Evolutionary conservation across 2,888 invertebrate species (phyloP).

Genomic region (Drosophila anomalata): DNA sequence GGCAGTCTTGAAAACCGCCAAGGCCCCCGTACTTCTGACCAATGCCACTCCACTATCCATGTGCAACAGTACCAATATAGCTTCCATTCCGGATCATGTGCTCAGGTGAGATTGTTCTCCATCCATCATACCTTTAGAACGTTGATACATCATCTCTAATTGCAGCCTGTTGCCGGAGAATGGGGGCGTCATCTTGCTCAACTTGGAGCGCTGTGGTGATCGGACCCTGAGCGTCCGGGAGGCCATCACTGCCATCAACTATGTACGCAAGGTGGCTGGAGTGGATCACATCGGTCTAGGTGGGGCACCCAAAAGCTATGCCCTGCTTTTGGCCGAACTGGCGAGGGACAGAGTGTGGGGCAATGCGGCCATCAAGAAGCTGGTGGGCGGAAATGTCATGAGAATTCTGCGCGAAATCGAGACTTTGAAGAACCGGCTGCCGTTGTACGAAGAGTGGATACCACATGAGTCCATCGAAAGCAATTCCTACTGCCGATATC

Average conservation of each 20-base stretch:
- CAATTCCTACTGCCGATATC: conserved; percentile 85
- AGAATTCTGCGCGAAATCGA: conserved; percentile 85
- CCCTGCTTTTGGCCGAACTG: conserved; percentile 87
- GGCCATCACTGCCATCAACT: conserved; percentile 87
- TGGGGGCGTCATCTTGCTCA: conserved; percentile 87
- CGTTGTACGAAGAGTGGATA: conserved; percentile 85
- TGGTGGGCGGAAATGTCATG: conserved; percentile 86
- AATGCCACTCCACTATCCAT: conserved; percentile 87
- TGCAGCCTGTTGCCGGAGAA: conserved; percentile 83
- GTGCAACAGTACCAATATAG: conserved; percentile 90
- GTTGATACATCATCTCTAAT: not conserved
- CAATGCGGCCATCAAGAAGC: conserved; percentile 86
- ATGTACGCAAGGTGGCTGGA: conserved; percentile 87
- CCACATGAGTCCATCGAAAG: conserved; percentile 85
- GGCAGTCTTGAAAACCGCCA: conserved; percentile 86
- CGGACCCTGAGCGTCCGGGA: conserved; percentile 82
- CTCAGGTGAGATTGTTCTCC: conserved; percentile 83
- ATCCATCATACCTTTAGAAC: not conserved
- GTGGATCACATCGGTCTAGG: conserved; percentile 88
- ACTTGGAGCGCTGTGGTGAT: conserved; percentile 85
- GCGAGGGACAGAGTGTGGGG: conserved; percentile 86
- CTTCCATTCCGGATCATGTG: conserved; percentile 92
- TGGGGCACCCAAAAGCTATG: conserved; percentile 85
- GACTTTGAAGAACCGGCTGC: conserved; percentile 83
- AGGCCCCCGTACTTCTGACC: conserved; percentile 88